phyloP scores from a whole-genome alignment of 2,888 invertebrate genomes.

The Sinopyrophorus schimmeli region DNA sequence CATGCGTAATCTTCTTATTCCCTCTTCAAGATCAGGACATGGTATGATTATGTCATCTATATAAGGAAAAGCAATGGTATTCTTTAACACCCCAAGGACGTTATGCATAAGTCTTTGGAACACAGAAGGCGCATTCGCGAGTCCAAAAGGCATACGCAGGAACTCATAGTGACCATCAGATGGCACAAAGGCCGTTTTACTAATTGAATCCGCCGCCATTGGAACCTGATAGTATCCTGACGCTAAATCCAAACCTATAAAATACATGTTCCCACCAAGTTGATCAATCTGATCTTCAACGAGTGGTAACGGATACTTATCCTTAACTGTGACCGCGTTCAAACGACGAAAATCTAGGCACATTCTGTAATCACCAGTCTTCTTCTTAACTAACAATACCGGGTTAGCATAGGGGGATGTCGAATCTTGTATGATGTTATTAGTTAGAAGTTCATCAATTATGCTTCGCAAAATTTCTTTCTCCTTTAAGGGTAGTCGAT shows the following conservation, averaged over 20 bases:
- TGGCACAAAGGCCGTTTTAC: constrained; percentile 8
- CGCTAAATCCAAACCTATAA: constrained; percentile 7
- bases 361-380: constrained; percentile 2
- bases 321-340: constrained; percentile 11
- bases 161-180: too few relatives aligned
- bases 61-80: constrained; percentile 7
- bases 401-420: constrained; percentile 11
- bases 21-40: constrained; percentile 23
- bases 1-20: constrained; percentile 26
- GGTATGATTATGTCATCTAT: constrained; percentile 36
- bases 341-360: constrained; percentile 11
- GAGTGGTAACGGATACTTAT: constrained; percentile 10
- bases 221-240: constrained; percentile 14
- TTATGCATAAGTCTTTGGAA: constrained; percentile 9
- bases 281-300: constrained; percentile 13
- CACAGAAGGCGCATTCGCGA: constrained; percentile 5
- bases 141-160: too few relatives aligned
- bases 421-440: constrained; percentile 6
- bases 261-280: constrained; percentile 3
- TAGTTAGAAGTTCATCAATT: constrained; percentile 3
- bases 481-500: constrained; percentile 5
- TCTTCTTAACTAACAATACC: constrained; percentile 9
- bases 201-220: constrained; percentile 20
- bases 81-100: constrained; percentile 5
- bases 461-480: not conserved